A percentile compares a stretch with the other conserved stretches of the same genome.
These are phyloP conservation scores for Deilephila porcellus DNA, from an alignment of 2,888 invertebrate genomes.

Conservation along the genomic window DNA sequence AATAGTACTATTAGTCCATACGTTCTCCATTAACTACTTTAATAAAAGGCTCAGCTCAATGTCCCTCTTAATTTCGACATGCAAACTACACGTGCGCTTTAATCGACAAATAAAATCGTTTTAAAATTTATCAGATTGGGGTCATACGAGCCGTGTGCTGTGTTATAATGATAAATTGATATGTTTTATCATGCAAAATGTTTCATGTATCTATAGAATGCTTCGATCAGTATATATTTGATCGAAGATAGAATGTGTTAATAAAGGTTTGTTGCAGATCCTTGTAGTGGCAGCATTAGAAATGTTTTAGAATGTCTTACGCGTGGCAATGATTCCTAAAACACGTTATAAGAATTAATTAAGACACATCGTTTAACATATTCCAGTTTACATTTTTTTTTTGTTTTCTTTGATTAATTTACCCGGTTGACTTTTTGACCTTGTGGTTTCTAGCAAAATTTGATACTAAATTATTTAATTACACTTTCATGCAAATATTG, in stretches of 20 bases:
- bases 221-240: no score
- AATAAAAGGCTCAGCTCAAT: constrained; percentile 12
- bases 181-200: background rate
- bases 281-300: background rate
- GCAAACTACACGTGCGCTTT: constrained; percentile 24
- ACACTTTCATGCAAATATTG: constrained; percentile 31
- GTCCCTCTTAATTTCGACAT: constrained; percentile 21
- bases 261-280: background rate
- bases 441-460: background rate
- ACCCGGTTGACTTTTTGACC: no score
- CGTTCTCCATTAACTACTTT: constrained; percentile 16
- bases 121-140: constrained; percentile 27
- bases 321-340: background rate
- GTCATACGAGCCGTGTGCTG: background rate
- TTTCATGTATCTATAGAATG: background rate
- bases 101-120: constrained; percentile 7
- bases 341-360: no score
- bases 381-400: background rate
- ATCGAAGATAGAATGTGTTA: no score
- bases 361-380: background rate
- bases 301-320: background rate
- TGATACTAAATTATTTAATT: background rate
- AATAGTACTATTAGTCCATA: constrained; percentile 8
- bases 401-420: background rate
- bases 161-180: constrained; percentile 15